Conservation (phyloP, 2,113 vertebrate genomes). For the Isichthys henryi region DNA sequence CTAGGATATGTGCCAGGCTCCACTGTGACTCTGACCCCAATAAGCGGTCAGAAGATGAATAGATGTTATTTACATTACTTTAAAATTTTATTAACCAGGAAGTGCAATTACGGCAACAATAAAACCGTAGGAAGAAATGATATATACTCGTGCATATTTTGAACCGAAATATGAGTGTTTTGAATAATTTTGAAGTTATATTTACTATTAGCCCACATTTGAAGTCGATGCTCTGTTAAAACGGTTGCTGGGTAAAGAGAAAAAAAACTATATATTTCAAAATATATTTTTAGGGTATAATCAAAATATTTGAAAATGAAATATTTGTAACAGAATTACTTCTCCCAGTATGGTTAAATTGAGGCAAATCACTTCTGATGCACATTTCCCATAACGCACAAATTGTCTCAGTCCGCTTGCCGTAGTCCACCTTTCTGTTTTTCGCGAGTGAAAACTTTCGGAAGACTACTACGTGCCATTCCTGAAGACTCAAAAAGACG, state of each 20-base stretch:
- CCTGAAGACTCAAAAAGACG: background rate
- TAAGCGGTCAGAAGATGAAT: background rate
- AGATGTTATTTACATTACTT: background rate
- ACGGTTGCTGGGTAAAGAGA: background rate
- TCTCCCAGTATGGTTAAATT: background rate
- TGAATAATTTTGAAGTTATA: background rate
- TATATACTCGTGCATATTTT: background rate
- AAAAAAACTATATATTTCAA: background rate
- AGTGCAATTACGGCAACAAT: background rate
- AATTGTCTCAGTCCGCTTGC: slow-evolving; percentile 39
- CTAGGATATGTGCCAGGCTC: background rate
- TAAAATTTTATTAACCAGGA: background rate
- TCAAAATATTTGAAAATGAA: background rate
- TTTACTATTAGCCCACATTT: background rate
- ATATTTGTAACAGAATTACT: background rate
- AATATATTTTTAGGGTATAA: background rate
- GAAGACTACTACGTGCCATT: slow-evolving; percentile 11
- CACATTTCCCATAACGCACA: background rate
- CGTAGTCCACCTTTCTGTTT: slow-evolving; percentile 20
- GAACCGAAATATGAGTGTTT: background rate
- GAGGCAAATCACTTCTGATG: background rate
- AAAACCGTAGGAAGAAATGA: background rate
- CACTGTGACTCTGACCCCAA: background rate
- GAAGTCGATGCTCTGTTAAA: background rate
- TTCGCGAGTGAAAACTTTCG: slow-evolving; percentile 32